phyloP scores from a whole-genome alignment of 2,797 vertebrate genomes.

The Gallinago nigripennis region DNA sequence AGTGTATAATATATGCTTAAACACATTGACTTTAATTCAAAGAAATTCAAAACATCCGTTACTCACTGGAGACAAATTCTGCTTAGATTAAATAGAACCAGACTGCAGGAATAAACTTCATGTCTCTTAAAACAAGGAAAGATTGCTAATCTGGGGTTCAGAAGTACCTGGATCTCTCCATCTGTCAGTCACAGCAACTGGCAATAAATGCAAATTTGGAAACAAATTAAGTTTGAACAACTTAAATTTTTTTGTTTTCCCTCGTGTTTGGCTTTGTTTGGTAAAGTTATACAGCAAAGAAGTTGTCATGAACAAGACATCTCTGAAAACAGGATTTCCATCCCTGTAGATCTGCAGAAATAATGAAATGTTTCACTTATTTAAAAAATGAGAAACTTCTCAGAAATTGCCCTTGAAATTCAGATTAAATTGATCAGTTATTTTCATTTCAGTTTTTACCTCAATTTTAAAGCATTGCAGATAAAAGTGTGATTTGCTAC shows the following conservation, averaged over 20 bases:
- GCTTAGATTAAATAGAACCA: conserved; percentile 15
- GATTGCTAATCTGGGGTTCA: background rate
- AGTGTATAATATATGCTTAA: conserved; percentile 44
- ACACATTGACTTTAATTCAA: conserved; percentile 13
- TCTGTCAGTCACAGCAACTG: background rate
- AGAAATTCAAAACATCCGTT: conserved; percentile 12
- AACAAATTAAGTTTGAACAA: conserved; percentile 24
- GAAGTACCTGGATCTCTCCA: background rate
- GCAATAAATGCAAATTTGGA: conserved; percentile 49
- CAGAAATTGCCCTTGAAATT: background rate
- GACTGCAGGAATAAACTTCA: background rate
- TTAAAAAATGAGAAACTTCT: background rate
- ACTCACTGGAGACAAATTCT: conserved; percentile 2
- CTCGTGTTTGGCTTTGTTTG: background rate
- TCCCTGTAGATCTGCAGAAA: background rate
- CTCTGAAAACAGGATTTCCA: background rate
- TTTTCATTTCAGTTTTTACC: background rate
- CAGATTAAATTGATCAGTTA: background rate
- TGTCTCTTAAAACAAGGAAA: background rate
- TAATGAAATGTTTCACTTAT: conserved; percentile 21
- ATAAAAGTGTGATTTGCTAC: background rate
- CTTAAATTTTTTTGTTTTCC: background rate
- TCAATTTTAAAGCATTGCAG: conserved; percentile 29
- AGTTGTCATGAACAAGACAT: background rate
- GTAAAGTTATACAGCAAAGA: background rate